Evolutionary conservation across 2,888 invertebrate species (phyloP).

Genomic region (Acleris sparsana): DNA sequence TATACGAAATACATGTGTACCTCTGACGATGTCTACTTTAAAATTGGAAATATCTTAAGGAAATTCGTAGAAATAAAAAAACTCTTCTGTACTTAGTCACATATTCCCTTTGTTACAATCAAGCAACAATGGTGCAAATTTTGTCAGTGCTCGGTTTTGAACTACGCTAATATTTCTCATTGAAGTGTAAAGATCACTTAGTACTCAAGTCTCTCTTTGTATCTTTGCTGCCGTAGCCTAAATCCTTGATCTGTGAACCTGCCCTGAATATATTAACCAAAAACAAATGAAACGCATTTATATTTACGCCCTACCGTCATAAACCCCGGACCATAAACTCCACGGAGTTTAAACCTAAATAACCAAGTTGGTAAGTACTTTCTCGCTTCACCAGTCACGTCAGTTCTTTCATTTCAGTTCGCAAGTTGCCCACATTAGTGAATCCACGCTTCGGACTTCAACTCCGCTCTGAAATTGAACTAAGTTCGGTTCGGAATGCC

Average conservation of each 20-base stretch:
- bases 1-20: constrained; percentile 13
- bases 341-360: constrained; percentile 16
- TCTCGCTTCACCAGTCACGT: constrained; percentile 14
- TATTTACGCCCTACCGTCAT: neutral
- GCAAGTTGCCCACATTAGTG: constrained; percentile 28
- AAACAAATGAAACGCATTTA: too few species aligned
- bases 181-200: too few species aligned
- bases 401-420: constrained; percentile 29
- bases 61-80: too few species aligned
- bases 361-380: constrained; percentile 20
- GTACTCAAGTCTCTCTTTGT: too few species aligned
- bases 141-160: too few species aligned
- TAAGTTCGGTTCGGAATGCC: constrained; percentile 28
- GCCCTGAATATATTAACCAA: too few species aligned
- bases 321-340: constrained; percentile 1
- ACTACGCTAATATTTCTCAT: too few species aligned
- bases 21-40: neutral
- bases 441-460: constrained; percentile 19
- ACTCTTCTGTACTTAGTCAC: too few species aligned
- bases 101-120: too few species aligned
- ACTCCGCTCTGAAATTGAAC: constrained; percentile 32
- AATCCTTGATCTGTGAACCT: too few species aligned
- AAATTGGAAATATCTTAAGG: constrained; percentile 3
- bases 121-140: too few species aligned
- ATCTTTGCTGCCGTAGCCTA: too few species aligned